Evolutionary conservation across 2,797 vertebrate species (phyloP), one percentile per base, ranked within the genome.

Genomic region (Moxostoma hubbsi): DNA sequence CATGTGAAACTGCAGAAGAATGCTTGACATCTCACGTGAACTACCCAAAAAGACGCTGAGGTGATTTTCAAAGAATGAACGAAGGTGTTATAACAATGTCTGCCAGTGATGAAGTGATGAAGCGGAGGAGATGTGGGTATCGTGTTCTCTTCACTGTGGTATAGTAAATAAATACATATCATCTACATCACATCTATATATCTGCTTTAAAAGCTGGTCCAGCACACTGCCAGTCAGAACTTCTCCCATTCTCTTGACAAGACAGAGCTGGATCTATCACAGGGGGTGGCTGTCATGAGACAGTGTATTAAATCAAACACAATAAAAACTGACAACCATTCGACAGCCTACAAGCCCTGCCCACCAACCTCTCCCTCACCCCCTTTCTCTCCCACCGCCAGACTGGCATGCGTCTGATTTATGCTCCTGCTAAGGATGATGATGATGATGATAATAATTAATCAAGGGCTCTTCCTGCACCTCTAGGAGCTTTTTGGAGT

Each of bases 371-470:
- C 83, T 79, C 83, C 85, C 87, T 45, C 55, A 7, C 36, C 66
- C 45, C 69, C 24, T 45, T 71, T 53, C 24, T 24, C 24, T 43
- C 67, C 78, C 57, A 72, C 55, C 80, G 49, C 58, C 53, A 68
- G 58, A 73, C 87, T 87, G 91, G 90, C 90, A 84, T 89, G 88
- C 77, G 75, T 18, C 81, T 94, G 93, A 94, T 93, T 91, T 91
- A 94, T 93, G 87, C 80, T 84, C 77, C 80, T 15, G 82, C 89
- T 89, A 85, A 89, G 86, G 86, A 89, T 90, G 92, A 92, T 93
- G 89, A 92, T 90, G 89, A 92, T 93, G 93, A 93, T 89, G 92
- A 92, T 93, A 87, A 91, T 93, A 93, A 94, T 94, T 93, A 93
- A 93, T 94, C 93, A 94, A 91, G 88, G 87, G 83, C 85, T 92